Conservation (phyloP, 1,140 invertebrate species). For the Harlomillsia oculata region DNA sequence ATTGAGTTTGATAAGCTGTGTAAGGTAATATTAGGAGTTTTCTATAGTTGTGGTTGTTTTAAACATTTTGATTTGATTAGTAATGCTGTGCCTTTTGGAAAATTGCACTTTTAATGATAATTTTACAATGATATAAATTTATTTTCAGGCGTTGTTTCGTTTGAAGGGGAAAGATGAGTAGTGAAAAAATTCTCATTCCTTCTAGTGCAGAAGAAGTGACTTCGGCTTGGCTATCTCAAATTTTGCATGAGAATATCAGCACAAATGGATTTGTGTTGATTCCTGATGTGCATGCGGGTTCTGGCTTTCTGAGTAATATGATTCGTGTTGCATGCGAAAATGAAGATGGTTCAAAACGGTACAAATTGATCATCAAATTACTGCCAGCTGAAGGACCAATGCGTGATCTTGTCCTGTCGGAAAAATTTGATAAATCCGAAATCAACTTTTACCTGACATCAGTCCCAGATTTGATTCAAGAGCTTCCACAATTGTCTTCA, state of each 20-base stretch:
- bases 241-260: background rate
- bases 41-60: too few relatives aligned
- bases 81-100: too few relatives aligned
- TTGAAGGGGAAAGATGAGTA: background rate
- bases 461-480: background rate
- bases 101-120: too few relatives aligned
- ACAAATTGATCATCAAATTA: constrained; percentile 21
- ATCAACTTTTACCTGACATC: constrained; percentile 18
- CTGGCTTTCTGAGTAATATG: constrained; percentile 19
- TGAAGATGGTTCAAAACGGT: background rate
- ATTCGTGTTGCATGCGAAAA: constrained; percentile 10
- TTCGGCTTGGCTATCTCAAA: constrained; percentile 5
- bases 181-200: background rate
- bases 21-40: too few relatives aligned
- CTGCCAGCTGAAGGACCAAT: background rate
- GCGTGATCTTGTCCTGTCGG: background rate
- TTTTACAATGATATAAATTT: background rate
- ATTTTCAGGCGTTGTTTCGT: background rate
- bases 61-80: too few relatives aligned
- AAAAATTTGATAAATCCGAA: constrained; percentile 16
- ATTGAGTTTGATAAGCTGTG: too few relatives aligned
- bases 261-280: background rate
- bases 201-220: constrained; percentile 6
- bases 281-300: constrained; percentile 11
- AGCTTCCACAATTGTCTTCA: background rate